A percentile compares a stretch with the other conserved stretches of the same genome.
phyloP scores from a whole-genome alignment of 2,888 invertebrate species.

The Xestoiulus laeticollis region DNA sequence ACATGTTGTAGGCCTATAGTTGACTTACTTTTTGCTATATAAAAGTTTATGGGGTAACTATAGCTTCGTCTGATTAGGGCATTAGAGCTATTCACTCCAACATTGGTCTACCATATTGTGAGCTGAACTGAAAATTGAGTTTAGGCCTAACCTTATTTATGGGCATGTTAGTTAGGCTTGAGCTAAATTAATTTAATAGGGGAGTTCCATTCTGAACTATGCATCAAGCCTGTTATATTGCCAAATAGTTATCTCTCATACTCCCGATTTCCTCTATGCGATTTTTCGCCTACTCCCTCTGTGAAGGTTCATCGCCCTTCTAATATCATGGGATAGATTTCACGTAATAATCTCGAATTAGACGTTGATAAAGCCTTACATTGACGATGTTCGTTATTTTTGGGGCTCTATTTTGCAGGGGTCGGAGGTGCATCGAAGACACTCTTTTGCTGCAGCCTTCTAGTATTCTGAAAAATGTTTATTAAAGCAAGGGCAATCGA shows the following conservation, averaged over 20 bases:
- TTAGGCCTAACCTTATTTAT: slow-evolving; percentile 25
- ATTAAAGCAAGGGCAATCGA: background rate
- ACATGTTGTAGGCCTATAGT: no score
- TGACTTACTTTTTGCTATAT: background rate
- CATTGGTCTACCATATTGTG: background rate
- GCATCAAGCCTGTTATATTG: background rate
- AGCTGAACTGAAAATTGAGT: background rate
- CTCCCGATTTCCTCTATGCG: background rate
- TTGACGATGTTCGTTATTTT: slow-evolving; percentile 1
- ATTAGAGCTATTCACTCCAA: background rate
- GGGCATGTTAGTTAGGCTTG: slow-evolving; percentile 2
- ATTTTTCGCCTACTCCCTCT: background rate
- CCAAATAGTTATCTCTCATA: slow-evolving; percentile 2
- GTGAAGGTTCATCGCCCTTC: background rate
- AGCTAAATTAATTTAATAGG: background rate
- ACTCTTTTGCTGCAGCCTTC: background rate
- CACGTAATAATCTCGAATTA: background rate
- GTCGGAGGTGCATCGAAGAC: background rate
- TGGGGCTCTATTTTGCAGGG: background rate
- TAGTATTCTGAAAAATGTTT: background rate
- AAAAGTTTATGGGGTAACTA: background rate
- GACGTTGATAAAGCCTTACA: background rate
- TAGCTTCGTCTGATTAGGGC: background rate
- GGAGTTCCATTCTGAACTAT: background rate
- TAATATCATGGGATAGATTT: slow-evolving; percentile 29